These are phyloP conservation scores for Amphiduros pacificus DNA, from an alignment of 2,888 invertebrate genomes.

Conservation along the genomic window DNA sequence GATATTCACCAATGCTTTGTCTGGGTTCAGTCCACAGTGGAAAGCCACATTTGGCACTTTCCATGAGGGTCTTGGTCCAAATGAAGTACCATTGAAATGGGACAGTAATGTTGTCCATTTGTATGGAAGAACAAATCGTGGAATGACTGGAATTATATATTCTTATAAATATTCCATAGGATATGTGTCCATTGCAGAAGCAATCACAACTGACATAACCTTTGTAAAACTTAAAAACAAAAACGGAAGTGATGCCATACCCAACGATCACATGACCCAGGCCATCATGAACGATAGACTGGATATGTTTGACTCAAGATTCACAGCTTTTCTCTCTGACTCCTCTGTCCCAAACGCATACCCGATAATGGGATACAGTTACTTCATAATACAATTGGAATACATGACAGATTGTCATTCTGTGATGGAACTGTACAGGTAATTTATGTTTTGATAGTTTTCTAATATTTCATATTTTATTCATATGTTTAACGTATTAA, in stretches of 20 bases:
- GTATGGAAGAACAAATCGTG: conserved; percentile 18
- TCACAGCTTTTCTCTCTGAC: conserved; percentile 34
- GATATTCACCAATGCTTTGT: conserved; percentile 45
- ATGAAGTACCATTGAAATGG: conserved; percentile 17
- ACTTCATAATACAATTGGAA: conserved; percentile 40
- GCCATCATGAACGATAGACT: background rate
- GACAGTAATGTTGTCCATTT: conserved; percentile 6
- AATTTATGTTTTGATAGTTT: no score
- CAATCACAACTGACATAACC: conserved; percentile 21
- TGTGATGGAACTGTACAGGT: conserved; percentile 46
- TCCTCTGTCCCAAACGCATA: conserved; percentile 29
- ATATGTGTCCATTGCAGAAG: conserved; percentile 44
- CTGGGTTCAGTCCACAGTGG: conserved; percentile 41
- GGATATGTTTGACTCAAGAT: background rate
- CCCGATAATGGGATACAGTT: conserved; percentile 50
- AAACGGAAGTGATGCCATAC: conserved; percentile 26
- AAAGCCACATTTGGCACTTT: conserved; percentile 38
- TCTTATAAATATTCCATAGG: conserved; percentile 40
- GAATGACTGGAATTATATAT: conserved; percentile 21
- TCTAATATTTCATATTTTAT: no score
- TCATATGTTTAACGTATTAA: no score
- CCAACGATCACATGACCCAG: background rate
- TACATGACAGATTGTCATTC: conserved; percentile 36
- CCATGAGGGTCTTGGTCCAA: conserved; percentile 25
- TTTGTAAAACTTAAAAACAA: conserved; percentile 37